Base-by-base conservation (phyloP, 1,140 invertebrate genomes). In the Eriosoma lanigerum region DNA sequence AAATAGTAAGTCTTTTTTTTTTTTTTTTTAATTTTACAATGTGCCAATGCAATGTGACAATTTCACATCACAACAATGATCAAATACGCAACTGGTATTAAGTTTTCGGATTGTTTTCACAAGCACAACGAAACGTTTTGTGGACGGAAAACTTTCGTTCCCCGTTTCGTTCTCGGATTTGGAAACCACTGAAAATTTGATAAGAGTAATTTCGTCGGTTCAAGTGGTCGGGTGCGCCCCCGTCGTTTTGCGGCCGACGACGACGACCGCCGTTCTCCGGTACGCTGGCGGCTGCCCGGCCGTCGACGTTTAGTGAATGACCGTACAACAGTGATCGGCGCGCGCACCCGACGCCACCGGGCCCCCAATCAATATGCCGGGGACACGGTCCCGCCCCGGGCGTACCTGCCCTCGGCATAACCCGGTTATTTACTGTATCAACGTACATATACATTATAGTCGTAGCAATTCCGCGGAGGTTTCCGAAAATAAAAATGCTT, bases 251-350 rank as follows among this genome's bases (percentile, higher is more conserved):
- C 21, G n/a, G 54, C 19, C 21, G 38, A 32, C 32, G 68, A 54
- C 52, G 19, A 75, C 52, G 50, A 44, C 19, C 3, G 15, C n/a
- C 12, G 13, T 4, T 19, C 60, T 17, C 19, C 52, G 48, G n/a
- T 26, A 19, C 26, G 54, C 56, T 4, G 56, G 38, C 24, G 1
- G 75, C 56, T 62, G 38, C 56, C 38, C 56, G 44, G 75, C 56
- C 75, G 75, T 38, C 75, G 56, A 58, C 75, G 75, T 78, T 78
- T 78, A 78, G 75, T 78, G 75, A 78, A 78, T 78, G 75, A 78
- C 75, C 75, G 75, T 48, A 78, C 75, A 62, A 46, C 75, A 13
- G 54, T 72, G 54, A 60, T 46, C 75, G 75, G 75, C 38, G 54
- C 54, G 75, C 75, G 75, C 54, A 46, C 56, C 54, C 54, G n/a